Evolutionary conservation across 1,140 invertebrate species (phyloP), one percentile per base, ranked within the genome.

Genomic region (Delia radicum): DNA sequence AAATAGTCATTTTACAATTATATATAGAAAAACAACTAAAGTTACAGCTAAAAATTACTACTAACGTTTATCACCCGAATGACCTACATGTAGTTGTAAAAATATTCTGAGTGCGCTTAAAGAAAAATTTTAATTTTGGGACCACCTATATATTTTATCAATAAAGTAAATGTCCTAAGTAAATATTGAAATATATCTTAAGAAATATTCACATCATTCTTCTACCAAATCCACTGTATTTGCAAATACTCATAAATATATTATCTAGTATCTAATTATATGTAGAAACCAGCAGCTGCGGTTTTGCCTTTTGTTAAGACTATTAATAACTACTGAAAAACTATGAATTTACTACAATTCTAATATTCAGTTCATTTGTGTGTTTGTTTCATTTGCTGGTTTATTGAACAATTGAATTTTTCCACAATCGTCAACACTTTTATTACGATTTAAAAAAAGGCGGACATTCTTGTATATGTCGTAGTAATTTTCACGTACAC

Each of bases 371-470:
- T 10, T 10, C 37, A 5, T 42, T 15, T 42, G 1, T 42, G 37
- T 42, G 37, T 42, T 10, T 42, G 37, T 42, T 0, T 48, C n/a
- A 3, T 2, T 55, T 55, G n/a, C 21, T 24, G 42, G 4, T 55
- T 55, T 55, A 55, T 18, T n/a, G n/a, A 55, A 55, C 48, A 55
- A 55, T 21, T 69, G n/a, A 31, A 69, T 37, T 69, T 69, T 69
- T 69, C 65, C 65, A 69, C 65, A 69, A 69, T 21, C 65, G 65
- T 69, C 65, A 69, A 69, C 65, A 69, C 65, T 69, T 69, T 69
- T 69, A 69, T 69, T 69, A 69, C 65, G 29, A 33, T 42, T 42
- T 42, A 10, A 42, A 13, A 42, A 65, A 65, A 65, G 27, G 62
- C 62, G 62, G 27, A 65, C 62, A 65, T 65, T 65, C 27, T 65